Base-by-base conservation (phyloP, 2,888 invertebrate genomes). In the Opisthograptis luteolata region DNA sequence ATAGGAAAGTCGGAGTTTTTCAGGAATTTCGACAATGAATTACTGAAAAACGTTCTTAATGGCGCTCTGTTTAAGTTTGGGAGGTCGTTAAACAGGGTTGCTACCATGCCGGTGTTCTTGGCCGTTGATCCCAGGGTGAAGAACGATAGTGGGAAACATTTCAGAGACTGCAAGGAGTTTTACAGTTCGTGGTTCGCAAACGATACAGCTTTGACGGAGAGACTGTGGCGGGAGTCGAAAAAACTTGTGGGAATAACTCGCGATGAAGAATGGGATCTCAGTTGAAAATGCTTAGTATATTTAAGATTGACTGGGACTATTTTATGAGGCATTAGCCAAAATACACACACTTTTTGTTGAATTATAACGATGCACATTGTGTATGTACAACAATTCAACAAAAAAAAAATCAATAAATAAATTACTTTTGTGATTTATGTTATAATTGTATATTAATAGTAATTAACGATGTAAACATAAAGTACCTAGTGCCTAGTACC, bases 1-100 rank as follows among this genome's bases (percentile, higher is more conserved):
- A 91, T 96, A 81, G 94, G 95, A 34, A 94, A 94, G 70, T 94
- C 95, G 0, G 94, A 94, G 17, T 96, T 96, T 43, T 96, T 96
- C 92, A 92, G 95, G 36, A 94, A 81, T 52, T 67, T 64, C 1
- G 68, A 74, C 0, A 73, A 60, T 28, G 56, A 64, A 0, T 32
- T 59, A 2, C 53, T 74, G 32, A 73, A 63, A 37, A 60, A 49
- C 3, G 27, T 71, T 2, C 47, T 84, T 0, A 80, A 76, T 50
- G 25, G 43, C 13, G 79, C 66, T 0, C 55, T 84, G 20, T 36
- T 63, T 14, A 58, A 52, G 24, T 61, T 81, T 22, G 84, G 83
- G 0, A 66, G 81, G 25, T 75, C 76, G 0, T 43, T 74, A 20
- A 35, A 70, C 0, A 72, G 74, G 50, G 74, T 76, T 4, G 85